A percentile compares a stretch with the other conserved stretches of the same genome.
phyloP scores from a whole-genome alignment of 2,888 invertebrate genomes.

The Trichopria drosophilae region DNA sequence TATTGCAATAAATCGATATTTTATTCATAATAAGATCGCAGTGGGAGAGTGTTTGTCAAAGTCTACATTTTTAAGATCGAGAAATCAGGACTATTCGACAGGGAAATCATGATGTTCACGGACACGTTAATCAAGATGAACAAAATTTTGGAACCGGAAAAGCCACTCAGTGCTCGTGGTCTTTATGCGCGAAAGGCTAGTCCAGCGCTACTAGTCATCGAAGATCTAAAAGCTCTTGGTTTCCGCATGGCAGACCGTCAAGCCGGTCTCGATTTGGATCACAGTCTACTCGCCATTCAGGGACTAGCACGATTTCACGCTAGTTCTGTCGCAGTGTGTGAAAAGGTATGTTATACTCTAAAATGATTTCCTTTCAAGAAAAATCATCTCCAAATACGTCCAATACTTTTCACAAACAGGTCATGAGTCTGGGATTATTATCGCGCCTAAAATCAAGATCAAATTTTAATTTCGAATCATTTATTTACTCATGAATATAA shows the following conservation, averaged over 20 bases:
- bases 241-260: slow-evolving; percentile 62
- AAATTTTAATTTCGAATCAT: background rate
- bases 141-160: slow-evolving; percentile 34
- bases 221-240: slow-evolving; percentile 63
- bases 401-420: too few relatives aligned
- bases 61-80: slow-evolving; percentile 38
- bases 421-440: too few relatives aligned
- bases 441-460: too few relatives aligned
- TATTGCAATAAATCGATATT: background rate
- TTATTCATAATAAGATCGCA: background rate
- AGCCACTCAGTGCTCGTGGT: slow-evolving; percentile 47
- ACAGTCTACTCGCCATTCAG: slow-evolving; percentile 59
- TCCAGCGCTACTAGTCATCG: slow-evolving; percentile 58
- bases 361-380: background rate
- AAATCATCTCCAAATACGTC: too few relatives aligned
- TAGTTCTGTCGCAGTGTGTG: slow-evolving; percentile 61
- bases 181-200: slow-evolving; percentile 49
- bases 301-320: slow-evolving; percentile 64
- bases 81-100: slow-evolving; percentile 40
- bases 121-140: slow-evolving; percentile 49
- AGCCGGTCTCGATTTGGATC: slow-evolving; percentile 62
- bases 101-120: slow-evolving; percentile 51
- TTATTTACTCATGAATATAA: background rate
- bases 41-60: background rate
- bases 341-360: slow-evolving; percentile 56